These are phyloP conservation scores for Actinia equina DNA, from an alignment of 64 coral and sea anemone genomes.

Conservation along the genomic window DNA sequence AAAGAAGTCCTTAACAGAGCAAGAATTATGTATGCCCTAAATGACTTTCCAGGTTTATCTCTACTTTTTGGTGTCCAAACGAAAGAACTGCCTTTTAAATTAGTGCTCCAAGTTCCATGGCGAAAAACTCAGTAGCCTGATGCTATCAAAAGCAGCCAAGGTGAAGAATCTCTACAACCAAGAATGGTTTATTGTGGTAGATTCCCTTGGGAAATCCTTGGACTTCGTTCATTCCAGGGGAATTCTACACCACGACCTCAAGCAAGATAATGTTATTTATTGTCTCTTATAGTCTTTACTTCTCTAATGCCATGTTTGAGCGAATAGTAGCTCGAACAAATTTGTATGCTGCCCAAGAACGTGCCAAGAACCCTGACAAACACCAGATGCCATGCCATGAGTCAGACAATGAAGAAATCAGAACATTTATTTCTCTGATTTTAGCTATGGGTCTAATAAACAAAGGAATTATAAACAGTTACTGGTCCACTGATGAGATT, in stretches of 20 bases:
- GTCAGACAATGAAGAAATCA: no score
- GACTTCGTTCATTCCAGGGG: constrained; percentile 15
- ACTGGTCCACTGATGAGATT: no score
- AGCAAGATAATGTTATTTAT: neutral
- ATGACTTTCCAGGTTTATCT: neutral
- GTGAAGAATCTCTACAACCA: neutral
- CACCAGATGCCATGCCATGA: no score
- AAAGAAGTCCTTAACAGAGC: constrained; percentile 5
- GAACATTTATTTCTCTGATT: no score
- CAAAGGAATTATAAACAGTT: no score
- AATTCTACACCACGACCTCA: constrained; percentile 10
- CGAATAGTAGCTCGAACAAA: no score
- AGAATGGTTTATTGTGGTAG: neutral
- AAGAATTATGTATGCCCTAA: neutral
- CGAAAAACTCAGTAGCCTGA: neutral
- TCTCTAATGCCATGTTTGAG: no score
- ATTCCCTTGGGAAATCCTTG: neutral
- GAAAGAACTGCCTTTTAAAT: neutral
- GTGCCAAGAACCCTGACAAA: no score
- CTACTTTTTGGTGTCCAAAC: constrained; percentile 10
- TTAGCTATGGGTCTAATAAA: no score
- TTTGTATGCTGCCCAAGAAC: no score
- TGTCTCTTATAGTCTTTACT: no score
- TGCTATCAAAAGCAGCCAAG: neutral
- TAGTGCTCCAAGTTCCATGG: constrained; percentile 26